Evolutionary conservation across 2,888 invertebrate species (phyloP).

Genomic region (Eutolmus rufibarbis): DNA sequence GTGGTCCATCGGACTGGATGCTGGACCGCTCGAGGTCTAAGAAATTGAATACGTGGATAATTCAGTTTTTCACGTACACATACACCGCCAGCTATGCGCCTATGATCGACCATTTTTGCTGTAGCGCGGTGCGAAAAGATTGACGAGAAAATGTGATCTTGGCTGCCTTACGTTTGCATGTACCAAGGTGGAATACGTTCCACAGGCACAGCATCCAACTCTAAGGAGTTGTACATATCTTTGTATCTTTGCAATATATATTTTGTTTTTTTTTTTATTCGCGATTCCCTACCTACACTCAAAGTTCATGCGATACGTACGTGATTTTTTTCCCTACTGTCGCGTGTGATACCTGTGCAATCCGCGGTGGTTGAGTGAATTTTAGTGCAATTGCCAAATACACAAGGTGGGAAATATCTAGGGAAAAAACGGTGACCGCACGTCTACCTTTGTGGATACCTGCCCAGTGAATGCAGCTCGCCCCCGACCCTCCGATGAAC

Average conservation of each 20-base stretch:
- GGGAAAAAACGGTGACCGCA: neutral
- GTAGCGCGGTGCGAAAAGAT: neutral
- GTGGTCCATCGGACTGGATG: slow-evolving; percentile 3
- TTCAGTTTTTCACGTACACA: slow-evolving; percentile 11
- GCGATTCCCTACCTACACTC: neutral
- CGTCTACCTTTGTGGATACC: neutral
- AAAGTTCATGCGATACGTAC: slow-evolving; percentile 6
- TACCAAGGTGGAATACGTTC: slow-evolving; percentile 24
- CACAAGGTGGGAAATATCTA: neutral
- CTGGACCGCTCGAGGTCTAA: neutral
- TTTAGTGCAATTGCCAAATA: neutral
- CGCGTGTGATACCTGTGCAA: neutral
- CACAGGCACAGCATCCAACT: slow-evolving; percentile 23
- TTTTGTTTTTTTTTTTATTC: neutral
- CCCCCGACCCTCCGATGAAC: neutral
- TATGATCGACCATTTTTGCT: neutral
- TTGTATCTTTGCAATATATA: neutral
- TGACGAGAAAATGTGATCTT: slow-evolving; percentile 18
- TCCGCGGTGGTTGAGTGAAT: neutral
- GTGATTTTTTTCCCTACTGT: neutral
- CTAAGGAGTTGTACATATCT: neutral
- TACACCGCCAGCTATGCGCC: neutral
- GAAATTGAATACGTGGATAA: slow-evolving; percentile 33
- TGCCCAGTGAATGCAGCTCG: neutral
- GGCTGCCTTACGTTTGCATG: neutral